These are phyloP conservation scores for Anguilla rostrata DNA, from an alignment of 2,113 vertebrate genomes.

Conservation along the genomic window DNA sequence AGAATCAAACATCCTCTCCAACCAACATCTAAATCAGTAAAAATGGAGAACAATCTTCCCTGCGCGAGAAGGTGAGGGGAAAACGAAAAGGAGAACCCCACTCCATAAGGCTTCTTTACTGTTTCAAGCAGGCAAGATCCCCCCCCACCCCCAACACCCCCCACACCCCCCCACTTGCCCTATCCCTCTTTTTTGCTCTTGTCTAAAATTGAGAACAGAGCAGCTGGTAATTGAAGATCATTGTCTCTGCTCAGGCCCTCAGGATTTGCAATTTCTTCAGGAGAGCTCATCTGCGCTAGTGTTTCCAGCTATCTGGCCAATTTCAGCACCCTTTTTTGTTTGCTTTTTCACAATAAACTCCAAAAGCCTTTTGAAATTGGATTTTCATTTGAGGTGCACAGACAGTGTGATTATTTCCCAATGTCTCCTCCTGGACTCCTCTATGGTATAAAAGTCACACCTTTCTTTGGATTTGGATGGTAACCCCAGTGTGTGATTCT, in stretches of 20 bases:
- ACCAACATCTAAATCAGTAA: neutral
- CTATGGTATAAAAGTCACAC: constrained; percentile 28
- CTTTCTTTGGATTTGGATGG: constrained; percentile 36
- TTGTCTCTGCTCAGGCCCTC: constrained; percentile 69
- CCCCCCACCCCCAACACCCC: neutral
- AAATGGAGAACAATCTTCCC: neutral
- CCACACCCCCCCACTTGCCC: constrained; percentile 11
- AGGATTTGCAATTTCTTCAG: constrained; percentile 61
- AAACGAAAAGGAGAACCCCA: neutral
- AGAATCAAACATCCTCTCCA: neutral
- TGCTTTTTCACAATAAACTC: constrained; percentile 55
- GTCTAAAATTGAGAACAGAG: constrained; percentile 71
- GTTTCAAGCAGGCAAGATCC: neutral
- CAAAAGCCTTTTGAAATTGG: constrained; percentile 63
- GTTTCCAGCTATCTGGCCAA: constrained; percentile 49
- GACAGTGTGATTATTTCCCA: constrained; percentile 56
- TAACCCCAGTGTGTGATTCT: neutral
- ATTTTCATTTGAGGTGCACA: constrained; percentile 66
- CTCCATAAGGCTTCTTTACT: constrained; percentile 32
- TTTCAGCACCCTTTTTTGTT: constrained; percentile 49
- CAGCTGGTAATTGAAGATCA: constrained; percentile 78
- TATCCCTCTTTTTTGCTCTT: constrained; percentile 45
- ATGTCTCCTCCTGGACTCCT: constrained; percentile 52
- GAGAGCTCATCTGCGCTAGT: constrained; percentile 54
- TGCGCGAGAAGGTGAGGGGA: neutral